phyloP scores from a whole-genome alignment of 2,113 vertebrate species.

The Sardina pilchardus region DNA sequence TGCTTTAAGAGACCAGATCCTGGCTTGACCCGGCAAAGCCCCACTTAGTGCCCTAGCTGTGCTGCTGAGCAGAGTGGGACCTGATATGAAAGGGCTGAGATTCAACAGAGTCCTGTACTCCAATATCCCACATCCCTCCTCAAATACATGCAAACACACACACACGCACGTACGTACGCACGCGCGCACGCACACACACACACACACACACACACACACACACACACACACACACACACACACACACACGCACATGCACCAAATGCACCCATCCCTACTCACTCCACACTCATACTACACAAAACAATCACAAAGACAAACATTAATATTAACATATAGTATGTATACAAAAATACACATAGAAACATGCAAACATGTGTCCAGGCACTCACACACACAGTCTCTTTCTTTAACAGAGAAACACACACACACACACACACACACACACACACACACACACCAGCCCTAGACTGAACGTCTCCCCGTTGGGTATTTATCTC shows the following conservation, averaged over 20 bases:
- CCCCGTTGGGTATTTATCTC: slow-evolving; percentile 36
- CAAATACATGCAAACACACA: background rate
- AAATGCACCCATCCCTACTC: background rate
- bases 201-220: slow-evolving; percentile 1
- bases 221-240: background rate
- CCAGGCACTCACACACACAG: background rate
- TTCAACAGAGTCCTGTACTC: no score
- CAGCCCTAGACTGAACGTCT: slow-evolving; percentile 37
- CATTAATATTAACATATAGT: background rate
- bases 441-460: slow-evolving; percentile 11
- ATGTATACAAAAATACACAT: background rate
- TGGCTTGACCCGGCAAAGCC: background rate
- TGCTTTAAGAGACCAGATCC: background rate
- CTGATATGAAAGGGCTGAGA: no score
- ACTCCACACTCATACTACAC: background rate
- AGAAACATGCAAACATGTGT: background rate
- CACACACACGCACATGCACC: background rate
- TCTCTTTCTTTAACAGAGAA: background rate
- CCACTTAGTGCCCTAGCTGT: background rate
- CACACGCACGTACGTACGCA: background rate
- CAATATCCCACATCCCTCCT: no score
- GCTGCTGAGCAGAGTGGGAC: background rate
- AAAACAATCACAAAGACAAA: background rate
- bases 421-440: slow-evolving; percentile 16
- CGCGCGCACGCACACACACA: background rate